Conservation (phyloP, 2,888 invertebrate species). For the Diplazon laetatorius region DNA sequence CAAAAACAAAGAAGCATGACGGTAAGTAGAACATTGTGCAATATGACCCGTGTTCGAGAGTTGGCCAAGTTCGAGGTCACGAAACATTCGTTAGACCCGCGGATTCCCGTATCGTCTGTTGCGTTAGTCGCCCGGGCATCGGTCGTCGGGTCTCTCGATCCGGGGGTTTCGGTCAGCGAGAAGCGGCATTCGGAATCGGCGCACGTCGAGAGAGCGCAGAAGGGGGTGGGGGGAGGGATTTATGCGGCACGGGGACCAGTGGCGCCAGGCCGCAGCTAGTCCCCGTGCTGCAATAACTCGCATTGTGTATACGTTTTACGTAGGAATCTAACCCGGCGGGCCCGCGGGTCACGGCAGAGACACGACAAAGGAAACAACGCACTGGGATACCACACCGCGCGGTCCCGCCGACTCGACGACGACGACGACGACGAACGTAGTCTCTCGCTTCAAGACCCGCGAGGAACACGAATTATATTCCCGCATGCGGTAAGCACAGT, state of each 20-base stretch:
- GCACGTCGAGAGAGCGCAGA: too few species aligned
- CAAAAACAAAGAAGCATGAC: not conserved
- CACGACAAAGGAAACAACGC: slow-evolving; percentile 71
- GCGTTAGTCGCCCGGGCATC: slow-evolving; percentile 37
- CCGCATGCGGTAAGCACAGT: slow-evolving; percentile 10
- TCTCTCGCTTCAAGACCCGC: slow-evolving; percentile 35
- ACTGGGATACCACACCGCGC: slow-evolving; percentile 63
- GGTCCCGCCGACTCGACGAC: slow-evolving; percentile 53
- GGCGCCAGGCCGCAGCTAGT: slow-evolving; percentile 76
- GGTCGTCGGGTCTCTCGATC: too few species aligned
- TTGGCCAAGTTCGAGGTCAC: too few species aligned
- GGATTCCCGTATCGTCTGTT: slow-evolving; percentile 51
- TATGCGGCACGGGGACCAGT: slow-evolving; percentile 79
- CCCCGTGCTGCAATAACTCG: slow-evolving; percentile 81
- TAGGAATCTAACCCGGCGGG: slow-evolving; percentile 81
- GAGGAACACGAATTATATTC: slow-evolving; percentile 54
- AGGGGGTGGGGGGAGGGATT: too few species aligned
- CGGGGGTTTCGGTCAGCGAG: slow-evolving; percentile 64
- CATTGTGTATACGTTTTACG: slow-evolving; percentile 81
- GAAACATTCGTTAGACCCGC: slow-evolving; percentile 8
- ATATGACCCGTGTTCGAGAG: too few species aligned
- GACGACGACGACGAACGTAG: slow-evolving; percentile 37
- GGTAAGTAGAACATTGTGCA: too few species aligned
- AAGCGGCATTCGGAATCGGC: slow-evolving; percentile 60
- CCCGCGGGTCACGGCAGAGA: slow-evolving; percentile 79